Evolutionary conservation across 2,113 vertebrate species (phyloP), one percentile per base, ranked within the genome.

Genomic region (Heterocephalus glaber): DNA sequence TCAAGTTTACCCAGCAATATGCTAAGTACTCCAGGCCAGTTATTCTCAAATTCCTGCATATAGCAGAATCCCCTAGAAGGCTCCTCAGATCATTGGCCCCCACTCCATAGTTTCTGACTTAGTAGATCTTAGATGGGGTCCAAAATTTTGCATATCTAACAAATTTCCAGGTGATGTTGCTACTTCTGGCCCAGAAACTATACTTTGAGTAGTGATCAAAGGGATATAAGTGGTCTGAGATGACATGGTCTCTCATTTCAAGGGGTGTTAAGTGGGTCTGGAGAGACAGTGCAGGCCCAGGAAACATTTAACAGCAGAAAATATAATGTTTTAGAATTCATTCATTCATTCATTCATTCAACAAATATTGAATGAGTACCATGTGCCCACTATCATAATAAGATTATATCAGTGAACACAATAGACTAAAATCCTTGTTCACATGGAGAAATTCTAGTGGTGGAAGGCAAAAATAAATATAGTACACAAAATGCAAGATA

Each of bases 281-380:
- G 5, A 33, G 49, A 90, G 24, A 72, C 0, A 41, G 85, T 13
- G 12, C 11, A 93, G 22, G 8, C 30, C 47, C 14, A 74, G 47
- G 38, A 81, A 94, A 90, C 4, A 95, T 81, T 97, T 96, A 76
- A 66, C 13, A 92, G 56, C 66, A 86, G 28, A 89, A 92, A 87
- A n/a, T 92, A 87, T 74, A 82, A 3, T 60, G 19, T 61, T 93
- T 94, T 68, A 28, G 41, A 74, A 74, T 47, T 74, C 41, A 82
- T 17, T 74, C 60, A 61, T 65, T 33, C 11, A 76, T 74, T 88
- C 35, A 93, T 74, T 92, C 20, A 56, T 87, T 79, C 13, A 58
- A 47, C 38, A 93, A 80, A 94, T 65, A 80, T 2, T 89, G 28
- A 94, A 68, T 90, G 66, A 86, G 41, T 83, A 47, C 54, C 72